Conservation (phyloP, 64 coral and sea anemone species). For the Catalaphyllia jardinei region DNA sequence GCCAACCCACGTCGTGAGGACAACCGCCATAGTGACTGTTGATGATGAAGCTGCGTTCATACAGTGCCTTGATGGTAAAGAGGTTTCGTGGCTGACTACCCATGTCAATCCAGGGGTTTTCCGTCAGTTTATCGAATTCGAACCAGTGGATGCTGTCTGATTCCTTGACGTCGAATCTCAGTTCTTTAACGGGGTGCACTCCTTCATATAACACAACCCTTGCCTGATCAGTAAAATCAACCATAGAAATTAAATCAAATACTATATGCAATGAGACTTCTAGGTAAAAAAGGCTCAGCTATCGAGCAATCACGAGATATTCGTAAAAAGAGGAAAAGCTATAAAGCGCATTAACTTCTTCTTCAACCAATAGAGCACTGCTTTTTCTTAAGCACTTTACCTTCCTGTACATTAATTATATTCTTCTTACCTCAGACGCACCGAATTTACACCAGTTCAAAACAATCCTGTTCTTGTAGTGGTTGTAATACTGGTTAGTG, state of each 20-base stretch:
- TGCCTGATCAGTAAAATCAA: not conserved
- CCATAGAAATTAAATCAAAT: no score
- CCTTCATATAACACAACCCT: not conserved
- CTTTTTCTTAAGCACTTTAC: no score
- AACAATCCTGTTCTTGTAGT: conserved; percentile 30
- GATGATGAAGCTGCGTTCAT: not conserved
- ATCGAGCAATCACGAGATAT: no score
- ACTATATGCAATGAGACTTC: no score
- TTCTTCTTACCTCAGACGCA: no score
- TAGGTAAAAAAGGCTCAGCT: no score
- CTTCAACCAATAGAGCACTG: no score
- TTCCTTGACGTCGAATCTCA: conserved; percentile 34
- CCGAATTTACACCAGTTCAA: not conserved
- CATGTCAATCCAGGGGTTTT: conserved; percentile 5
- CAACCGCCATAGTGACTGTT: not conserved
- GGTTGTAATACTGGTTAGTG: not conserved
- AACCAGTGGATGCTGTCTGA: conserved; percentile 42
- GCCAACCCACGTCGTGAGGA: not conserved
- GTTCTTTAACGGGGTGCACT: not conserved
- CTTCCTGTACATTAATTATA: no score
- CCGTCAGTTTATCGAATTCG: not conserved
- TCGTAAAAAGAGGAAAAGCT: no score
- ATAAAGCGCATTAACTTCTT: no score
- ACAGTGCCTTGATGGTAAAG: not conserved
- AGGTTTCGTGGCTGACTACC: not conserved